A percentile compares a stretch with the other conserved stretches of the same genome.
Evolutionary conservation across 2,113 vertebrate genomes (phyloP).

Genomic region (Eretmochelys imbricata): DNA sequence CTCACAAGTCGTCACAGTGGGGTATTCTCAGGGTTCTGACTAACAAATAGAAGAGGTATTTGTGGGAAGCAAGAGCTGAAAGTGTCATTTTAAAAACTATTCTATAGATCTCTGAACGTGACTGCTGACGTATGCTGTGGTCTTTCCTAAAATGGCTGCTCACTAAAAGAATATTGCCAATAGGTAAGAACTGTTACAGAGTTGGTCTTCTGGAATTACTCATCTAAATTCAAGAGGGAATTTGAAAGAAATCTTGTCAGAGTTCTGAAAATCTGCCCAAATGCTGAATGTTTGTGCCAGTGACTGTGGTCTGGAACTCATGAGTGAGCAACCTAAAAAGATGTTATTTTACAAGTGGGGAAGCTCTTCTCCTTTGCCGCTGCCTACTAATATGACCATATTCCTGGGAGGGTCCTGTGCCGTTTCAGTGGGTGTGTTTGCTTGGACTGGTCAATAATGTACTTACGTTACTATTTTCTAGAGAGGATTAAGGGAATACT

Average conservation of each 20-base stretch:
- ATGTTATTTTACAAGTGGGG: background rate
- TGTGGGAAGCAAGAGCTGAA: background rate
- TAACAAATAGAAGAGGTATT: background rate
- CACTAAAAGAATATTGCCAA: background rate
- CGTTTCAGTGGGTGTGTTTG: background rate
- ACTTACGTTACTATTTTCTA: background rate
- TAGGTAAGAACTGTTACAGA: background rate
- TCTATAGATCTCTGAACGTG: accelerated
- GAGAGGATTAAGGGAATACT: background rate
- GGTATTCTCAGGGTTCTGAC: background rate
- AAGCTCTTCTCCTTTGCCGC: constrained; percentile 19
- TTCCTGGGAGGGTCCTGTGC: constrained; percentile 4
- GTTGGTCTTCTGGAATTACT: background rate
- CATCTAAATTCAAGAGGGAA: background rate
- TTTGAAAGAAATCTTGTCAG: background rate
- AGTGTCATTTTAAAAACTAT: background rate
- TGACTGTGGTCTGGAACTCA: background rate
- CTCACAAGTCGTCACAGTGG: background rate
- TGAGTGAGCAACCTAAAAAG: background rate
- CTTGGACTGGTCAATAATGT: accelerated
- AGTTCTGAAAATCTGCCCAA: background rate
- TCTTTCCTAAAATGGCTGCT: background rate
- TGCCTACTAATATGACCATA: background rate
- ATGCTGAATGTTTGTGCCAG: background rate
- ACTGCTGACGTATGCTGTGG: background rate